A percentile compares a stretch with the other conserved stretches of the same genome.
These are phyloP conservation scores for Rambutsinella grinnellia DNA, from an alignment of 2,888 invertebrate genomes.

Conservation along the genomic window DNA sequence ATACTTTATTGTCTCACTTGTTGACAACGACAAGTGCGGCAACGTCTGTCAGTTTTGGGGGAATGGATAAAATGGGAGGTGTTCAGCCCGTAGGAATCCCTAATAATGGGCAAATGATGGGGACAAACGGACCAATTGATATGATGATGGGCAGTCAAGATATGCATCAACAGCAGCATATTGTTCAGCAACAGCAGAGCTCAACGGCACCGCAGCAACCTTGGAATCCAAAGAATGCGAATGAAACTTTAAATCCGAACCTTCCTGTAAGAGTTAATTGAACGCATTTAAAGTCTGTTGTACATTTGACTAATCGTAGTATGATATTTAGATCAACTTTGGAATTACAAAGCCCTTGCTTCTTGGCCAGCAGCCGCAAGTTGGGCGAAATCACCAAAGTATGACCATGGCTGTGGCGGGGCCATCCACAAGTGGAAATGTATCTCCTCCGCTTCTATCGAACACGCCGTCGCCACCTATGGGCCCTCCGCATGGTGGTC, in stretches of 20 bases:
- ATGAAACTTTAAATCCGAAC: conserved; percentile 62
- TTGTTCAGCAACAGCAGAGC: conserved; percentile 29
- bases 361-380: conserved; percentile 38
- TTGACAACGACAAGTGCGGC: conserved; percentile 59
- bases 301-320: too few relatives aligned
- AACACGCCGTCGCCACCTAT: conserved; percentile 64
- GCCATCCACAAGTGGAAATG: conserved; percentile 53
- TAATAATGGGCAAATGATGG: conserved; percentile 28
- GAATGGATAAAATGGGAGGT: conserved; percentile 43
- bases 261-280: conserved; percentile 60
- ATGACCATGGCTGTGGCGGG: conserved; percentile 38
- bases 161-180: conserved; percentile 23
- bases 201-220: too few relatives aligned
- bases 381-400: conserved; percentile 14
- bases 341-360: conserved; percentile 58
- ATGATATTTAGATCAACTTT: conserved; percentile 65
- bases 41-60: neutral
- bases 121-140: conserved; percentile 38
- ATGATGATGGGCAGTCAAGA: conserved; percentile 44
- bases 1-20: conserved; percentile 64
- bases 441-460: conserved; percentile 59
- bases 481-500: conserved; percentile 63
- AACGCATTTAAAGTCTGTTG: too few relatives aligned
- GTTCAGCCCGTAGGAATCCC: conserved; percentile 21
- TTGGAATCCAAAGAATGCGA: conserved; percentile 65